These are phyloP conservation scores for Papilio protenor DNA, from an alignment of 2,888 invertebrate genomes.

Conservation along the genomic window DNA sequence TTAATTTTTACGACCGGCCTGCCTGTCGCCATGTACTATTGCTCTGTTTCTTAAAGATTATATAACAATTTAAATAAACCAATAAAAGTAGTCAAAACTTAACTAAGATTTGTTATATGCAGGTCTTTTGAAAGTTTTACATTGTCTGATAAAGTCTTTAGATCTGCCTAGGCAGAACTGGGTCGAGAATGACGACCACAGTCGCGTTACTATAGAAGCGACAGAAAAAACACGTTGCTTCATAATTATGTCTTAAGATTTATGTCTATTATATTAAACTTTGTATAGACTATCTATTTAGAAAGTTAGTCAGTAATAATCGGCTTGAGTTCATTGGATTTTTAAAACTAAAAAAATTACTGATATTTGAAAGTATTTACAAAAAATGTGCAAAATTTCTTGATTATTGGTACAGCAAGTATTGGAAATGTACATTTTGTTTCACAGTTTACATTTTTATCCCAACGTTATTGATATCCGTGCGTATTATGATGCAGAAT, in stretches of 20 bases:
- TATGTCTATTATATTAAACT: background rate
- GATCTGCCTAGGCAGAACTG: conserved; percentile 30
- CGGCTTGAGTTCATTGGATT: too few species aligned
- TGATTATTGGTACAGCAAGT: background rate
- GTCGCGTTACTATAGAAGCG: background rate
- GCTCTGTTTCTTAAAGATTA: background rate
- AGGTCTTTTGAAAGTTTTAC: conserved; percentile 34
- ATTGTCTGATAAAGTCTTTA: conserved; percentile 33
- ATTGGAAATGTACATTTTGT: background rate
- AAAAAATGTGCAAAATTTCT: background rate
- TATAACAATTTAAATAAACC: background rate
- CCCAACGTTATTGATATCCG: background rate
- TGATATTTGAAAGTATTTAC: background rate
- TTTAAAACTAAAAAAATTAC: too few species aligned
- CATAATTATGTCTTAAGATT: background rate
- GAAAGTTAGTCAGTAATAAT: too few species aligned
- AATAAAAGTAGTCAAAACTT: background rate
- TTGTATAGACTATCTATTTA: background rate
- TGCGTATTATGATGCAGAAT: background rate
- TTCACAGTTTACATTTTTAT: background rate
- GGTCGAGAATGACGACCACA: conserved; percentile 28
- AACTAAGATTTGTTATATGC: conserved; percentile 15
- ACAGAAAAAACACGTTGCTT: conserved; percentile 1
- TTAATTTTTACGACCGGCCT: background rate
- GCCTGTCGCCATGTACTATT: background rate